Percentiles rank a stretch among this genome's conserved stretches.
These are phyloP conservation scores for Patella caerulea DNA, from an alignment of 2,888 invertebrate species.

Conservation along the genomic window DNA sequence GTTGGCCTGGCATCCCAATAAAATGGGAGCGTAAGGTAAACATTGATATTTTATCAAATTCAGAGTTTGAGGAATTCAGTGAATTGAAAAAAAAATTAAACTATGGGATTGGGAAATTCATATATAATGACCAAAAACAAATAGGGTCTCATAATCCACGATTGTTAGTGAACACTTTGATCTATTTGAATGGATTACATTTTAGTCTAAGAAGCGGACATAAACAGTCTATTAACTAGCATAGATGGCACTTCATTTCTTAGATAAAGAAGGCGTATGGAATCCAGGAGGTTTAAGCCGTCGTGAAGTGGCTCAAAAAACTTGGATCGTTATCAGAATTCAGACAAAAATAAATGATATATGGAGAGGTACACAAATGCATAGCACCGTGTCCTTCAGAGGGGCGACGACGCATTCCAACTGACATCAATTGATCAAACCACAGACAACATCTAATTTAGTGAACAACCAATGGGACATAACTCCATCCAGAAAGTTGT, in stretches of 20 bases:
- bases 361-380: no score
- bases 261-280: background rate
- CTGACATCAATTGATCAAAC: background rate
- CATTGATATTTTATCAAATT: no score
- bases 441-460: background rate
- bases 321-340: background rate
- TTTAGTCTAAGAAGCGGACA: background rate
- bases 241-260: background rate
- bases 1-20: no score
- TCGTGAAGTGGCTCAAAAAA: background rate
- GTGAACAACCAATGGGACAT: background rate
- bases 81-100: no score
- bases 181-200: conserved; percentile 8
- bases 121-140: background rate
- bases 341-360: no score
- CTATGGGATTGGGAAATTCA: no score
- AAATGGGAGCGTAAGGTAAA: no score
- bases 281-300: background rate
- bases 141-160: background rate
- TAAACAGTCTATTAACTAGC: background rate
- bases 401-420: no score
- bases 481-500: background rate
- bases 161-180: background rate
- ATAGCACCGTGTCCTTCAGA: no score
- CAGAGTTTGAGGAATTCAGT: no score